Evolutionary conservation across 2,113 vertebrate genomes (phyloP), one percentile per base, ranked within the genome.

Genomic region (Sorex araneus): DNA sequence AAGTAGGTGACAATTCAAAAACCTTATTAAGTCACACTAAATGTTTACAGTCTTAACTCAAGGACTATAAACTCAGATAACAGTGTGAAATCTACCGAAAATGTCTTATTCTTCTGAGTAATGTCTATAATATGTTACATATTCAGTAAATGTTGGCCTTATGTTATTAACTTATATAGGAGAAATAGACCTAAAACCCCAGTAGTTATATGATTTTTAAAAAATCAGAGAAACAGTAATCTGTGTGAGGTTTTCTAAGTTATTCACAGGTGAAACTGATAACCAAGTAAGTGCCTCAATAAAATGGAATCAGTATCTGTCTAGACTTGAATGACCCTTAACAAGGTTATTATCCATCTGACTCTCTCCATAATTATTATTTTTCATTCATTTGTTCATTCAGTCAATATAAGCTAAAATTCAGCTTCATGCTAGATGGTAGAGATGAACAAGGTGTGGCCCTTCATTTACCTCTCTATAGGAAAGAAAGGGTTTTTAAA

Each of bases 281-380:
- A 93, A 73, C 8, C 28, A 74, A 3, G 40, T 23, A 74, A 3
- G 40, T 23, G 69, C n/a, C 90, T 90, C 79, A 90, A 50, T 28
- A 91, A 91, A 80, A 79, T 9, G n/a, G 64, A 80, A 80, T 92
- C 45, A 89, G 76, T 30, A 86, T 82, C 89, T 92, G 28, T 82
- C 66, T 67, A 77, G 8, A 76, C 28, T 74, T 77, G 13, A 94
- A 94, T 83, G 81, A 70, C 8, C 10, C 11, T 34, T 83, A 73
- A 93, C 30, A 71, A 45, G 64, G 25, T 82, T 70, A 77, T 92
- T 69, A 86, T 63, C 71, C 50, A 76, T 63, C 40, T 88, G 54
- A 94, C 11, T 90, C 13, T 63, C n/a, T 15, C 19, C 54, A 89
- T 40, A 54, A 1, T 90, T 66, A 74, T 74, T 57, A 67, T 45